Evolutionary conservation across 2,888 invertebrate species (phyloP).

Genomic region (Cryptocephalus primarius): DNA sequence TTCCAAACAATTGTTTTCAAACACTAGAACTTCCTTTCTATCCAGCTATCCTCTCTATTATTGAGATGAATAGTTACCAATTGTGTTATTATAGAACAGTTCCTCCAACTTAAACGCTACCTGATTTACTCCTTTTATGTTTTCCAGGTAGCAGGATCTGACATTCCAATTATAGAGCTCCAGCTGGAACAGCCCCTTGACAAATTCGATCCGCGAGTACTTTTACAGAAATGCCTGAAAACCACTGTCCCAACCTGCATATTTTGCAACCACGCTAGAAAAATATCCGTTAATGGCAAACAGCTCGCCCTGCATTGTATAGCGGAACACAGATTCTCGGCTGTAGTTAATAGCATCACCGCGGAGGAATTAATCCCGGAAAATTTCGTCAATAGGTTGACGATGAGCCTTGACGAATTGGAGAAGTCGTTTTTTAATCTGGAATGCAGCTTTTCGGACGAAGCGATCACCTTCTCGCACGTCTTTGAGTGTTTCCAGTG

Average conservation of each 20-base stretch:
- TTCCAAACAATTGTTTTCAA: too few relatives aligned
- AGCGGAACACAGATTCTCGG: constrained; percentile 68
- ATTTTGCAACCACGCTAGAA: constrained; percentile 77
- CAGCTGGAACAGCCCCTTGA: constrained; percentile 65
- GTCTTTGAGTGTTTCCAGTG: constrained; percentile 82
- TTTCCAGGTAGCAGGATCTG: constrained; percentile 45
- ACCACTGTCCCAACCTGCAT: constrained; percentile 61
- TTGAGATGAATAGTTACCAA: too few relatives aligned
- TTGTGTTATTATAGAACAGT: too few relatives aligned
- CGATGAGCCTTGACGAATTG: constrained; percentile 49
- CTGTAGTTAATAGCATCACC: constrained; percentile 65
- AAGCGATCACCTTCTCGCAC: constrained; percentile 50
- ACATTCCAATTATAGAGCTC: constrained; percentile 57
- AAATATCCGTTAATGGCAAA: constrained; percentile 74
- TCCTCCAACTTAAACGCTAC: too few relatives aligned
- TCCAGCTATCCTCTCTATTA: too few relatives aligned
- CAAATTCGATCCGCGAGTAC: constrained; percentile 57
- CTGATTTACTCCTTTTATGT: too few relatives aligned
- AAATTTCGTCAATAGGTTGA: constrained; percentile 58
- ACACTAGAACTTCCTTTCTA: too few relatives aligned
- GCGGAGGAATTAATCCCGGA: constrained; percentile 62
- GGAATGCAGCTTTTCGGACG: constrained; percentile 51
- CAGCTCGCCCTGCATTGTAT: constrained; percentile 72
- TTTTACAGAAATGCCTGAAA: constrained; percentile 62
- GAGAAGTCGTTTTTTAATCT: constrained; percentile 59